Percentiles rank a stretch among this genome's conserved stretches.
These are phyloP conservation scores for Geopemphigus sp. DNA, from an alignment of 1,140 invertebrate genomes.

Conservation along the genomic window DNA sequence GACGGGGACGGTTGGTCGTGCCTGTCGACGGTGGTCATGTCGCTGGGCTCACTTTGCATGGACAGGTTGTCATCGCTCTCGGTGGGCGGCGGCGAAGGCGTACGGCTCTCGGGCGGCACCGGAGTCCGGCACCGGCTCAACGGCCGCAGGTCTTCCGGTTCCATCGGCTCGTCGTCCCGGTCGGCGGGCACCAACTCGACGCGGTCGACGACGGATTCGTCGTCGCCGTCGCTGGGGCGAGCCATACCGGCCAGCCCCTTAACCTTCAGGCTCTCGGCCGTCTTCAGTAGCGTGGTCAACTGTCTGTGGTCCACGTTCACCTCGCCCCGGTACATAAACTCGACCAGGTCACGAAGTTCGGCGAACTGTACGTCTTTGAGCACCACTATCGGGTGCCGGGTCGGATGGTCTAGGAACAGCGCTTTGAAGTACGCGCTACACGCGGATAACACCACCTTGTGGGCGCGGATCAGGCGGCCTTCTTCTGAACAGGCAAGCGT, in stretches of 20 bases:
- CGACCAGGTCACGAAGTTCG: slow-evolving; percentile 84
- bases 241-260: slow-evolving; percentile 91
- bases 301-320: slow-evolving; percentile 92
- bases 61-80: slow-evolving; percentile 59
- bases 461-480: slow-evolving; percentile 88
- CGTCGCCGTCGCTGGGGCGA: slow-evolving; percentile 56
- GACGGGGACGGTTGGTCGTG: slow-evolving; percentile 69
- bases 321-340: slow-evolving; percentile 96
- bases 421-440: slow-evolving; percentile 93
- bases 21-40: slow-evolving; percentile 58
- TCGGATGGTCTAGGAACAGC: slow-evolving; percentile 83
- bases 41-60: slow-evolving; percentile 60
- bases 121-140: slow-evolving; percentile 52
- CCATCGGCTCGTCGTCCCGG: slow-evolving; percentile 54
- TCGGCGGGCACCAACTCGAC: slow-evolving; percentile 55
- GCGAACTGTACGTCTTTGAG: slow-evolving; percentile 87
- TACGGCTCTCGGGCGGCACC: slow-evolving; percentile 55
- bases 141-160: slow-evolving; percentile 43
- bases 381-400: slow-evolving; percentile 88
- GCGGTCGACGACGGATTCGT: slow-evolving; percentile 51
- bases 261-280: slow-evolving; percentile 87
- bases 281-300: slow-evolving; percentile 84
- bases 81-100: slow-evolving; percentile 53
- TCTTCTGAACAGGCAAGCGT: slow-evolving; percentile 92
- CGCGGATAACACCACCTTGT: slow-evolving; percentile 91